Evolutionary conservation across 2,113 vertebrate species (phyloP).

Genomic region (Ginglymostoma cirratum): DNA sequence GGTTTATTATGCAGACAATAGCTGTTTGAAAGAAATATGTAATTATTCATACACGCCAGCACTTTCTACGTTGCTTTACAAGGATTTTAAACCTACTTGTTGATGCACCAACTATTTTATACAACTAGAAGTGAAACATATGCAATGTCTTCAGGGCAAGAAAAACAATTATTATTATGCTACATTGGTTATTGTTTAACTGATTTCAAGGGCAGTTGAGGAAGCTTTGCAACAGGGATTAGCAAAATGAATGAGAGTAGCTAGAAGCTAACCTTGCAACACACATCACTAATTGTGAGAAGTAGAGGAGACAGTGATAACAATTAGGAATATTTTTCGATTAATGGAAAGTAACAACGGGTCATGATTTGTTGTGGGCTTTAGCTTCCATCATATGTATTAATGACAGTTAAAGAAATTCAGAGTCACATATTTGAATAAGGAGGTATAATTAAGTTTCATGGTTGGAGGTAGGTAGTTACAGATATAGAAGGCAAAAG

Average conservation of each 20-base stretch:
- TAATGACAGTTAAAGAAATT: not conserved
- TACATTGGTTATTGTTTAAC: not conserved
- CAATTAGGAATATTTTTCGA: not conserved
- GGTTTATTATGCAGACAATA: not conserved
- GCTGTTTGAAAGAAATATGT: not conserved
- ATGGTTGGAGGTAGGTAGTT: not conserved
- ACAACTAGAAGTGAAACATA: not conserved
- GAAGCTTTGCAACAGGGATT: not conserved
- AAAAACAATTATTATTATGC: not conserved
- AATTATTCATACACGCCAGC: not conserved
- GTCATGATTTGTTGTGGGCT: not conserved
- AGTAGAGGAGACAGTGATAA: not conserved
- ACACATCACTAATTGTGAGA: not conserved
- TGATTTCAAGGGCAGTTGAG: not conserved
- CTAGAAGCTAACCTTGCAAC: not conserved
- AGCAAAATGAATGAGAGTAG: not conserved
- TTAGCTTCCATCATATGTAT: not conserved
- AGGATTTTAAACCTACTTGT: not conserved
- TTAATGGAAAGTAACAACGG: not conserved
- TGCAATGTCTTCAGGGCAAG: not conserved
- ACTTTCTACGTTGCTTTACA: not conserved
- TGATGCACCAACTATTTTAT: not conserved
- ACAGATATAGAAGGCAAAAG: not conserved
- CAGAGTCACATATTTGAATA: not conserved
- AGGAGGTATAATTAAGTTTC: not conserved